Evolutionary conservation across 2,113 vertebrate species (phyloP).

Genomic region (Channa maculata): DNA sequence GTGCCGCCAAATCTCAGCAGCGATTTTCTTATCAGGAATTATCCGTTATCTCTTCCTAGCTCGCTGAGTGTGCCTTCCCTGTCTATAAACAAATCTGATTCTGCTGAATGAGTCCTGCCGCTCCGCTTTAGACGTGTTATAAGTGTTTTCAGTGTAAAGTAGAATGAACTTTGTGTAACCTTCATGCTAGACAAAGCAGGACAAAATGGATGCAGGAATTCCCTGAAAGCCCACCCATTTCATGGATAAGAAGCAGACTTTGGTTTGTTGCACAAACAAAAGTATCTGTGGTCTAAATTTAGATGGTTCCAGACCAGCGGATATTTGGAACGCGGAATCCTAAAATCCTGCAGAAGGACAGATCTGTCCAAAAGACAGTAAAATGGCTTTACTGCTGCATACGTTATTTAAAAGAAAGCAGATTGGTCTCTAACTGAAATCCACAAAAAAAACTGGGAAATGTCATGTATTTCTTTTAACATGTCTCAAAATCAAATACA

Average conservation of each 20-base stretch:
- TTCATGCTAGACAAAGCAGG: slow-evolving; percentile 49
- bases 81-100: slow-evolving; percentile 53
- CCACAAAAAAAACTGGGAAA: slow-evolving; percentile 31
- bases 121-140: slow-evolving; percentile 17
- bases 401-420: slow-evolving; percentile 7
- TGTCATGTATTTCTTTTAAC: slow-evolving; percentile 23
- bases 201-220: slow-evolving; percentile 61
- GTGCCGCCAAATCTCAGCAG: too few relatives aligned
- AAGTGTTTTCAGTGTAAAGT: slow-evolving; percentile 19
- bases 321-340: slow-evolving; percentile 62
- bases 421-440: slow-evolving; percentile 7
- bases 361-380: slow-evolving; percentile 29
- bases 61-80: slow-evolving; percentile 28
- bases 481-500: slow-evolving; percentile 49
- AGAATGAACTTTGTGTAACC: slow-evolving; percentile 50
- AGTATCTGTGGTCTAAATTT: slow-evolving; percentile 72
- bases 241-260: slow-evolving; percentile 49
- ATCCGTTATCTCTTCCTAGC: slow-evolving; percentile 50
- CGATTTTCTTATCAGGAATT: slow-evolving; percentile 57
- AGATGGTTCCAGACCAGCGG: slow-evolving; percentile 71
- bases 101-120: slow-evolving; percentile 25
- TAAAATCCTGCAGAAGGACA: slow-evolving; percentile 37
- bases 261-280: slow-evolving; percentile 52
- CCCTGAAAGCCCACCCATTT: slow-evolving; percentile 49
- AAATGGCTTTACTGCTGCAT: slow-evolving; percentile 30